Evolutionary conservation across 2,797 vertebrate genomes (phyloP).

Genomic region (Gymnothorax javanicus): DNA sequence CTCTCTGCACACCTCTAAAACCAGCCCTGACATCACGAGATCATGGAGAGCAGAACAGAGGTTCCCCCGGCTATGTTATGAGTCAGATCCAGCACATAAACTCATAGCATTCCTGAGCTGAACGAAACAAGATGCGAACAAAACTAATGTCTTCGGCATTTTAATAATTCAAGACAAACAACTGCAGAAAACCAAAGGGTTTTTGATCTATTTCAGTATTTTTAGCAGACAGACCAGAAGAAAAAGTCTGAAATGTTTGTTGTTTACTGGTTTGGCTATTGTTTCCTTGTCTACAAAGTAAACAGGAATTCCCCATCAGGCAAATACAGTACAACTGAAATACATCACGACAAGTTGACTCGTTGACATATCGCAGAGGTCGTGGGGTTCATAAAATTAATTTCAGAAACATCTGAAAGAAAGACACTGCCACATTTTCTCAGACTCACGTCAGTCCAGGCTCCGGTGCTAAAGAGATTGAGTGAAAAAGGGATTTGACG

Average conservation of each 20-base stretch:
- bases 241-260: not conserved
- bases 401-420: not conserved
- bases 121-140: not conserved
- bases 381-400: not conserved
- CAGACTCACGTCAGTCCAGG: not conserved
- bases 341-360: not conserved
- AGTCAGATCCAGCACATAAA: not conserved
- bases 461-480: not conserved
- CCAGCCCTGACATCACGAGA: constrained; percentile 5
- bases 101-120: not conserved
- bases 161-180: constrained; percentile 2
- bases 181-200: not conserved
- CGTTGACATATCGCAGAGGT: not conserved
- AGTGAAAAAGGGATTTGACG: not conserved
- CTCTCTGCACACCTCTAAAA: not conserved
- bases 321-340: not conserved
- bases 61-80: not conserved
- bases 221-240: not conserved
- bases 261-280: not conserved
- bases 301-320: not conserved
- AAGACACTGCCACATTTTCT: not conserved
- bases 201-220: not conserved
- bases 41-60: not conserved
- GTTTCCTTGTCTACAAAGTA: not conserved
- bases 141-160: not conserved